Percentiles rank a stretch among this genome's conserved stretches.
phyloP scores from a whole-genome alignment of 1,140 invertebrate genomes.

The Hormaphis cornu region DNA sequence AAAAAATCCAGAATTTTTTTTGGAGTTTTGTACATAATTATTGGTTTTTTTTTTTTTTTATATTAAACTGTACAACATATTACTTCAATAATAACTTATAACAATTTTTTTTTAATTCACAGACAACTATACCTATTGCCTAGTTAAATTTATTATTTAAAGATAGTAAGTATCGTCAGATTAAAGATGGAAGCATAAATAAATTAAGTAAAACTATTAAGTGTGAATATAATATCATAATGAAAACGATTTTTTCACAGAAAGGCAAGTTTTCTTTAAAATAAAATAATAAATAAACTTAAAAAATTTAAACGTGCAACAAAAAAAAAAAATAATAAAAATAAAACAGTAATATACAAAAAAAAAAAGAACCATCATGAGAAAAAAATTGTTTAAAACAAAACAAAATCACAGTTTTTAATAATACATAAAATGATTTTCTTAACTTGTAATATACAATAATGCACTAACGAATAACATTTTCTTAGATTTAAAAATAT shows the following conservation, averaged over 20 bases:
- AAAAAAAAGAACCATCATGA: conserved; percentile 5
- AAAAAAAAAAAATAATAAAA: conserved; percentile 5
- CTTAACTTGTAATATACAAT: conserved; percentile 12
- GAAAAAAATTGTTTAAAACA: conserved; percentile 19
- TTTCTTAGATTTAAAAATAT: conserved; percentile 14
- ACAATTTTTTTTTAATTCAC: neutral
- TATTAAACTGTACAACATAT: conserved; percentile 17
- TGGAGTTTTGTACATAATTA: neutral
- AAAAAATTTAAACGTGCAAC: conserved; percentile 29
- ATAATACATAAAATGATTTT: conserved; percentile 16
- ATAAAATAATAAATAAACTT: conserved; percentile 29
- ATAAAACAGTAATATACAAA: conserved; percentile 19
- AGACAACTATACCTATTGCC: neutral
- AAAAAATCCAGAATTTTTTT: neutral
- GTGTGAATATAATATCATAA: neutral
- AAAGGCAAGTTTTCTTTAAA: neutral
- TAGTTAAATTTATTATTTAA: no score
- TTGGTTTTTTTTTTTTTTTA: neutral
- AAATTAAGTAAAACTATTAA: conserved; percentile 1
- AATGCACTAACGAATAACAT: conserved; percentile 15
- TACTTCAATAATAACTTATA: neutral
- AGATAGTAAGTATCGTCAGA: neutral
- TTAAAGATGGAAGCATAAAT: neutral
- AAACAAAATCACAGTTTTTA: conserved; percentile 30
- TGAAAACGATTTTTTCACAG: neutral